Conservation (phyloP, 2,888 invertebrate species). For the Palloptera scutellata region DNA sequence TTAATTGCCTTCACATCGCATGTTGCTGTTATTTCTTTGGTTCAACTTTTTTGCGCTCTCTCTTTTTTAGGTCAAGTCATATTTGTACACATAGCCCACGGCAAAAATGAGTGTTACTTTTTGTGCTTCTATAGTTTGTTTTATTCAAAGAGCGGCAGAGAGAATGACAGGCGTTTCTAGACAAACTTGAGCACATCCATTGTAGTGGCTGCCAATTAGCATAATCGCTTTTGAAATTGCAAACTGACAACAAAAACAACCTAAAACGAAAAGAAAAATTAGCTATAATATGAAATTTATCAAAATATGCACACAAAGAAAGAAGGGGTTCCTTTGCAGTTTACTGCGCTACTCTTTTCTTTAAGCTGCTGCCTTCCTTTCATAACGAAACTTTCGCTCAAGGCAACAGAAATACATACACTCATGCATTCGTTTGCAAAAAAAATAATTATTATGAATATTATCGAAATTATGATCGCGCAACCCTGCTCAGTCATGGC, state of each 20-base stretch:
- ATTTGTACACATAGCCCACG: not conserved
- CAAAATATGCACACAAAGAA: constrained; percentile 13
- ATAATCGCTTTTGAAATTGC: constrained; percentile 34
- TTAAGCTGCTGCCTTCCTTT: not conserved
- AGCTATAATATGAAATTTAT: constrained; percentile 18
- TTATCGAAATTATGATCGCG: constrained; percentile 33
- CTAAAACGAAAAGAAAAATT: constrained; percentile 7
- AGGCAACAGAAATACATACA: not conserved
- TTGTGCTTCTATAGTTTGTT: constrained; percentile 7
- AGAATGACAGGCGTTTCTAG: too few relatives aligned
- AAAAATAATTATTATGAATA: constrained; percentile 34
- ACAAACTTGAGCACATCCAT: constrained; percentile 16
- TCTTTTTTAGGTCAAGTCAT: constrained; percentile 22
- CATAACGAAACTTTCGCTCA: not conserved
- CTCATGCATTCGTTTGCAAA: constrained; percentile 8
- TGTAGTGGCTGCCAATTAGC: constrained; percentile 30
- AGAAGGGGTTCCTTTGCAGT: constrained; percentile 16
- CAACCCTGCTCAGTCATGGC: constrained; percentile 34
- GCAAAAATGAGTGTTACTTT: not conserved
- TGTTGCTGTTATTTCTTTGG: constrained; percentile 16
- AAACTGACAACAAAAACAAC: constrained; percentile 11
- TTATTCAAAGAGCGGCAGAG: too few relatives aligned
- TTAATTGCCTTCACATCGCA: constrained; percentile 28
- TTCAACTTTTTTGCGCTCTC: constrained; percentile 5
- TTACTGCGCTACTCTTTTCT: not conserved